A percentile compares a stretch with the other conserved stretches of the same genome.
phyloP scores from a whole-genome alignment of 37 sponge, comb jelly and placozoan species.

The Dysidea cf. avara region DNA sequence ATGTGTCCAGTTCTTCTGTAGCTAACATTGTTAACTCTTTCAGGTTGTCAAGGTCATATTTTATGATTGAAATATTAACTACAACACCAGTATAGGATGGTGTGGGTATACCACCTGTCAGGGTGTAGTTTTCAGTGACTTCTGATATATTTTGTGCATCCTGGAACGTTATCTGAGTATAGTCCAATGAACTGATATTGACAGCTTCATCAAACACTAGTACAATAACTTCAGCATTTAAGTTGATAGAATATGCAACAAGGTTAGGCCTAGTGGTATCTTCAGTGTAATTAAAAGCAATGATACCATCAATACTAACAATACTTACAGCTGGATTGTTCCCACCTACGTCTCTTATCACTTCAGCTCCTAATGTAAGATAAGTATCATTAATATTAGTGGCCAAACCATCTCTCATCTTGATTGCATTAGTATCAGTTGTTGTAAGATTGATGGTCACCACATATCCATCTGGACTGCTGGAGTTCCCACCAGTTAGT shows the following conservation, averaged over 20 bases:
- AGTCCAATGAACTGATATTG: constrained; percentile 69
- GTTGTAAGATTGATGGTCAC: constrained; percentile 54
- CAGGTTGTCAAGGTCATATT: constrained; percentile 70
- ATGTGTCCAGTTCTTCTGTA: constrained; percentile 59
- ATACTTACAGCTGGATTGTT: constrained; percentile 40
- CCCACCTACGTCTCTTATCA: constrained; percentile 66
- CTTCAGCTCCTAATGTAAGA: constrained; percentile 61
- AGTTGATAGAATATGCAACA: constrained; percentile 55
- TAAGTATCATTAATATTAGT: constrained; percentile 68
- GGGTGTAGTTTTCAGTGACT: constrained; percentile 48
- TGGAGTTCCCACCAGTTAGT: constrained; percentile 48
- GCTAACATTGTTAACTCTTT: constrained; percentile 73
- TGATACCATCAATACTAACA: constrained; percentile 55
- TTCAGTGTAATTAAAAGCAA: constrained; percentile 50
- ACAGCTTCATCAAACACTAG: constrained; percentile 85
- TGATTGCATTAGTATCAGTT: constrained; percentile 73
- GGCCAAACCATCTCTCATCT: constrained; percentile 73
- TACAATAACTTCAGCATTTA: constrained; percentile 48
- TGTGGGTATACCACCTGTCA: constrained; percentile 72
- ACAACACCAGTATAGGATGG: constrained; percentile 65
- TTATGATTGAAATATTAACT: constrained; percentile 63
- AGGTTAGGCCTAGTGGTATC: constrained; percentile 76
- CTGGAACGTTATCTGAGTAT: constrained; percentile 71
- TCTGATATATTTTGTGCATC: constrained; percentile 19
- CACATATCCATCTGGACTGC: constrained; percentile 60